A percentile compares a stretch with the other conserved stretches of the same genome.
Evolutionary conservation across 2,797 vertebrate genomes (phyloP).

Genomic region (Anguilla marmorata): DNA sequence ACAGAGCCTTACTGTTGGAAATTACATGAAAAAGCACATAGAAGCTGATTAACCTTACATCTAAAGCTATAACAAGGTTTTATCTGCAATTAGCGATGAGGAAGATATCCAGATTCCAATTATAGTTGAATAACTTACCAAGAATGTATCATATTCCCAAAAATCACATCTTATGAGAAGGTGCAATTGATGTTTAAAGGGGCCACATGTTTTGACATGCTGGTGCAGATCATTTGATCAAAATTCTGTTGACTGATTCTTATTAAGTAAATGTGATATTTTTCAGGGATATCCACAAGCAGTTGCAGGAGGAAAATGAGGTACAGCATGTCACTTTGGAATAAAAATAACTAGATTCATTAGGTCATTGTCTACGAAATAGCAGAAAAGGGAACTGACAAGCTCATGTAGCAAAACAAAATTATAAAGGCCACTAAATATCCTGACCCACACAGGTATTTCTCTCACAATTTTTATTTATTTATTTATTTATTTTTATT

Average conservation of each 20-base stretch:
- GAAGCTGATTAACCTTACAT: not conserved
- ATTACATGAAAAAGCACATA: not conserved
- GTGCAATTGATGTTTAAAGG: not conserved
- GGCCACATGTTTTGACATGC: not conserved
- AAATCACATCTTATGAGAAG: not conserved
- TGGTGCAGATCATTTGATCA: not conserved
- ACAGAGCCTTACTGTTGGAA: not conserved
- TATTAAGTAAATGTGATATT: not conserved
- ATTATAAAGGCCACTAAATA: not conserved
- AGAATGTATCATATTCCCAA: not conserved
- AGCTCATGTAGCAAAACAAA: not conserved
- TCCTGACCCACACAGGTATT: not conserved
- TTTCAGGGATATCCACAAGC: not conserved
- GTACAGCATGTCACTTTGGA: not conserved
- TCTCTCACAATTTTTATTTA: not conserved
- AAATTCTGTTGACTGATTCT: not conserved
- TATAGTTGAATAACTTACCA: not conserved
- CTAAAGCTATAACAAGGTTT: not conserved
- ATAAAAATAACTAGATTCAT: not conserved
- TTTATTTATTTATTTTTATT: not conserved
- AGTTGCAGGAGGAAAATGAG: not conserved
- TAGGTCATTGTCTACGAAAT: too few species aligned
- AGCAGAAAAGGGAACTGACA: not conserved
- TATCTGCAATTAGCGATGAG: not conserved
- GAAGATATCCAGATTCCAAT: constrained; percentile 12